Evolutionary conservation across 2,888 invertebrate genomes (phyloP).

Genomic region (Callinectes sapidus): DNA sequence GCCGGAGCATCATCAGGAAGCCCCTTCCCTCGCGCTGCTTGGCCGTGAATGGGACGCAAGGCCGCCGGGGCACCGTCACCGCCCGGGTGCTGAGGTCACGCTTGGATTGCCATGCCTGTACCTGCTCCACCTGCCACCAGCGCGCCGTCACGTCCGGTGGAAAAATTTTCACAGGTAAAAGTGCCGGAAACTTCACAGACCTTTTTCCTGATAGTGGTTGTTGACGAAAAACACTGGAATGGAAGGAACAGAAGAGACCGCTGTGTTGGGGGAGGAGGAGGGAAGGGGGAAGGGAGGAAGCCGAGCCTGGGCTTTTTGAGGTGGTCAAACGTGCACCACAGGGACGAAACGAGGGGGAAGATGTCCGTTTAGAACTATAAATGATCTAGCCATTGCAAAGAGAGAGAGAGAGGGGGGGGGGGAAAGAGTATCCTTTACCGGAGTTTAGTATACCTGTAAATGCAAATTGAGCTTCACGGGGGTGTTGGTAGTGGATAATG

Average conservation of each 20-base stretch:
- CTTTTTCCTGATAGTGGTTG: background rate
- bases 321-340: background rate
- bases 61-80: background rate
- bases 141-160: background rate
- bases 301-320: background rate
- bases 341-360: background rate
- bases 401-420: background rate
- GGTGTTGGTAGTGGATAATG: background rate
- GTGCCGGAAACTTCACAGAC: background rate
- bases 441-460: background rate
- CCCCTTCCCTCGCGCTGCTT: background rate
- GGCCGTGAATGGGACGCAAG: slow-evolving; percentile 1
- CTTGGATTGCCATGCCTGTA: background rate
- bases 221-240: background rate
- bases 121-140: background rate
- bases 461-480: background rate
- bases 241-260: background rate
- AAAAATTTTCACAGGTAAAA: background rate
- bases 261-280: background rate
- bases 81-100: background rate
- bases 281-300: background rate
- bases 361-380: background rate
- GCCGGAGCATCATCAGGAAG: background rate
- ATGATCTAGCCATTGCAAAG: background rate
- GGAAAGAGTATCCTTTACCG: background rate